These are phyloP conservation scores for Ormyrus labotus DNA, from an alignment of 2,888 invertebrate genomes.

Conservation along the genomic window DNA sequence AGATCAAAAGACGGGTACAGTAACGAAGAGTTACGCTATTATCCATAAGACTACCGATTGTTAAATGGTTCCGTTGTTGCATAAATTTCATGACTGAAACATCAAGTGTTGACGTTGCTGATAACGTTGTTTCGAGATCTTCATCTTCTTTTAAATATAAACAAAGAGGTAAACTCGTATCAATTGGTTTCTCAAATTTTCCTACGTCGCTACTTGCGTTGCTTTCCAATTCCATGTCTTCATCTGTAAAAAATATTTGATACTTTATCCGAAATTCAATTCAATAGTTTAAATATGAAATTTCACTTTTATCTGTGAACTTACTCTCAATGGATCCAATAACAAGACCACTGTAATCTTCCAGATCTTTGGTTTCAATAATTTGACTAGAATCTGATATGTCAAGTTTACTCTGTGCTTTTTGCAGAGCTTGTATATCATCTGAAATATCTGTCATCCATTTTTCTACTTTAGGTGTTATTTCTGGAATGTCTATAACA, in stretches of 20 bases:
- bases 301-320: conserved; percentile 40
- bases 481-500: conserved; percentile 63
- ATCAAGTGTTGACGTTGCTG: conserved; percentile 62
- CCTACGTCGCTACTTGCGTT: conserved; percentile 66
- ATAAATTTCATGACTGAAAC: conserved; percentile 61
- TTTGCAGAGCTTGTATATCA: conserved; percentile 55
- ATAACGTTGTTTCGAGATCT: conserved; percentile 60
- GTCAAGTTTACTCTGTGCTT: conserved; percentile 54
- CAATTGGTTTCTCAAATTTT: conserved; percentile 60
- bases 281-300: neutral
- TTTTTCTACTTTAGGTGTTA: conserved; percentile 67
- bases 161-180: conserved; percentile 26
- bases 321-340: conserved; percentile 68
- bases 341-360: conserved; percentile 65
- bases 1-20: conserved; percentile 84
- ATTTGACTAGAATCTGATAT: conserved; percentile 57
- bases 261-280: too few relatives aligned
- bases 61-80: conserved; percentile 76
- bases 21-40: conserved; percentile 82
- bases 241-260: conserved; percentile 59
- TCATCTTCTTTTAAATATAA: conserved; percentile 60
- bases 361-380: conserved; percentile 64
- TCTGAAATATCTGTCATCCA: conserved; percentile 67
- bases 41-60: conserved; percentile 83
- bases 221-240: conserved; percentile 66